Conservation (phyloP, 2,113 vertebrate species). For the Pollachius pollachius region DNA sequence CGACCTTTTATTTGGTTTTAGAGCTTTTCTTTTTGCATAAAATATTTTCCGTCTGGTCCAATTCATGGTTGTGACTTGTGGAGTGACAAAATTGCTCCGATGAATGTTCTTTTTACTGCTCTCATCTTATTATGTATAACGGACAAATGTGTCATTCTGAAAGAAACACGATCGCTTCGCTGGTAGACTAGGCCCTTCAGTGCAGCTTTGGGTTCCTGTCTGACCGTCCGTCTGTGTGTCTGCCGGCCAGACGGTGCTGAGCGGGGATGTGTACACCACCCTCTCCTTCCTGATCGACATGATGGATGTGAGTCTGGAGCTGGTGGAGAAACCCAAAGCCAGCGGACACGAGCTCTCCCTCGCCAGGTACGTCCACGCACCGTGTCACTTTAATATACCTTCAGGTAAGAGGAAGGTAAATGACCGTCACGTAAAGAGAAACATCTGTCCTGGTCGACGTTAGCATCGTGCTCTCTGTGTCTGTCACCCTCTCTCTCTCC, state of each 20-base stretch:
- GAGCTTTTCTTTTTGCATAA: too few species aligned
- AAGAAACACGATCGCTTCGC: too few species aligned
- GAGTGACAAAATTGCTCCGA: too few species aligned
- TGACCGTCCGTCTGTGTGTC: neutral
- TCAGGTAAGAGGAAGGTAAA: neutral
- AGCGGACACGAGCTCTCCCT: slow-evolving; percentile 75
- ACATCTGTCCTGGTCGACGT: neutral
- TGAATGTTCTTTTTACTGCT: too few species aligned
- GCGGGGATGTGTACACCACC: slow-evolving; percentile 89
- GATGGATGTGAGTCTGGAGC: slow-evolving; percentile 94
- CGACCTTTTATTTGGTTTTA: neutral
- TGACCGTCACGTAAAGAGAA: too few species aligned
- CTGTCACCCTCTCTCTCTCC: too few species aligned
- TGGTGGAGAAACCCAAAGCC: slow-evolving; percentile 78
- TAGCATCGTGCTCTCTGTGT: neutral
- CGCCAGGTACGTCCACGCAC: slow-evolving; percentile 77
- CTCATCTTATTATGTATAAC: too few species aligned
- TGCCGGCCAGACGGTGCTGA: slow-evolving; percentile 86
- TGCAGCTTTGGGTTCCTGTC: too few species aligned
- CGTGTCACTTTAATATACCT: neutral
- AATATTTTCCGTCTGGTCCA: neutral
- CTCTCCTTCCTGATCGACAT: slow-evolving; percentile 92
- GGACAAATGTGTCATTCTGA: too few species aligned
- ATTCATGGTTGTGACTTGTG: neutral
- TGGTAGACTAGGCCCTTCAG: too few species aligned